A percentile compares a stretch with the other conserved stretches of the same genome.
These are phyloP conservation scores for Apeira syringaria DNA, from an alignment of 2,888 invertebrate species.

Conservation along the genomic window DNA sequence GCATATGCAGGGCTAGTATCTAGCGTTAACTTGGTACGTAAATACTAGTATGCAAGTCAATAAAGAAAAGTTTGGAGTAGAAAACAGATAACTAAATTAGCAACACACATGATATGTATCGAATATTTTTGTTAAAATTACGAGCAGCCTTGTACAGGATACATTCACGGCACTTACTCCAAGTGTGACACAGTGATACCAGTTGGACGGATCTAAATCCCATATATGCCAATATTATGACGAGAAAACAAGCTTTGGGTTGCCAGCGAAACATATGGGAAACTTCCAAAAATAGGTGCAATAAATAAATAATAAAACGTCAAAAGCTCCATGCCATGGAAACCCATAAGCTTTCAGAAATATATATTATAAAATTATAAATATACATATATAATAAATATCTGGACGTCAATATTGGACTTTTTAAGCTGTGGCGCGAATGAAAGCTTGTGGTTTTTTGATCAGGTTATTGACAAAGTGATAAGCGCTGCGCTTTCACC, in stretches of 20 bases:
- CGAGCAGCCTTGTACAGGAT: background rate
- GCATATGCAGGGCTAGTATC: no score
- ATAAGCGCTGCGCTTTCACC: constrained; percentile 30
- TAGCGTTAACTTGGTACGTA: no score
- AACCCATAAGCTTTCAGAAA: constrained; percentile 78
- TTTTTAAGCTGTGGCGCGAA: constrained; percentile 52
- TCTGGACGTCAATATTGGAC: constrained; percentile 76
- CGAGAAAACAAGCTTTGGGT: constrained; percentile 57
- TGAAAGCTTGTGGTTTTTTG: constrained; percentile 77
- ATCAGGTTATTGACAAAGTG: constrained; percentile 26
- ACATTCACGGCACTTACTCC: constrained; percentile 14
- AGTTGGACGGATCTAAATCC: background rate
- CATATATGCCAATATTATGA: constrained; percentile 12
- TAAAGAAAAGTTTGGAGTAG: no score
- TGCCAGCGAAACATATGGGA: constrained; percentile 50
- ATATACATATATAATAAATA: constrained; percentile 30
- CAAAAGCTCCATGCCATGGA: constrained; percentile 61
- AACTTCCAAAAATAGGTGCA: constrained; percentile 40
- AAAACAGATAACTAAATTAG: no score
- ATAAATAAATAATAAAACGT: constrained; percentile 13
- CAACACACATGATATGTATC: no score
- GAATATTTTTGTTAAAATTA: no score
- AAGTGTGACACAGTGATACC: constrained; percentile 6
- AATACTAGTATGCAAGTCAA: no score
- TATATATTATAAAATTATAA: constrained; percentile 20